phyloP scores from a whole-genome alignment of 2,888 invertebrate species.

The Gortyna flavago region DNA sequence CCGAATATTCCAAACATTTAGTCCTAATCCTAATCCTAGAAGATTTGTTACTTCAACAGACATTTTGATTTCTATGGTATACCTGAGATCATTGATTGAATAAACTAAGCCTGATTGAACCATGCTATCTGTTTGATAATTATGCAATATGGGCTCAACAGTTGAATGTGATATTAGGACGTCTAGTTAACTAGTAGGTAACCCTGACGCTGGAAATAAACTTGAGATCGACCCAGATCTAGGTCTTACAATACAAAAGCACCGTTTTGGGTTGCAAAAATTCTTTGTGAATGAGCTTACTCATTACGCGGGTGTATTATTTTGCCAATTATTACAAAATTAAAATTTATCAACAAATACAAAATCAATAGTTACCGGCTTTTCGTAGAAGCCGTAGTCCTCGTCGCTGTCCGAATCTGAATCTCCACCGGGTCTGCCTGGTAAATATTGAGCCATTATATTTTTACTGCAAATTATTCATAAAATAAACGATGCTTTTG shows the following conservation, averaged over 20 bases:
- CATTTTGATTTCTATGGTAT: background rate
- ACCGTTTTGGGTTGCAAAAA: background rate
- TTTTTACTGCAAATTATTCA: slow-evolving; percentile 16
- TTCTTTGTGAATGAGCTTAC: background rate
- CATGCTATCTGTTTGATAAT: background rate
- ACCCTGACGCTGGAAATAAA: slow-evolving; percentile 24
- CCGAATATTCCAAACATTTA: background rate
- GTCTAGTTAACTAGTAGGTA: background rate
- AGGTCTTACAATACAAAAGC: background rate
- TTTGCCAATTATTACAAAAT: background rate
- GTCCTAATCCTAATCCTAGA: background rate
- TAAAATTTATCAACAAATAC: background rate
- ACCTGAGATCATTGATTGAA: background rate
- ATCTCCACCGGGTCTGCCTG: slow-evolving; percentile 83
- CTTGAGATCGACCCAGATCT: slow-evolving; percentile 16
- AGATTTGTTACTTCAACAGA: background rate
- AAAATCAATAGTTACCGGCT: slow-evolving; percentile 75
- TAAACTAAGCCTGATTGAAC: background rate
- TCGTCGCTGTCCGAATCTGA: slow-evolving; percentile 83
- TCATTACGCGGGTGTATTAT: background rate
- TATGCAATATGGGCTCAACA: background rate
- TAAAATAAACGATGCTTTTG: slow-evolving; percentile 19
- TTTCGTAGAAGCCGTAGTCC: slow-evolving; percentile 82
- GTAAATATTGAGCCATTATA: slow-evolving; percentile 71
- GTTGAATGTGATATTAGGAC: background rate